Conservation (phyloP, 2,113 vertebrate species). For the Burhinus bistriatus region DNA sequence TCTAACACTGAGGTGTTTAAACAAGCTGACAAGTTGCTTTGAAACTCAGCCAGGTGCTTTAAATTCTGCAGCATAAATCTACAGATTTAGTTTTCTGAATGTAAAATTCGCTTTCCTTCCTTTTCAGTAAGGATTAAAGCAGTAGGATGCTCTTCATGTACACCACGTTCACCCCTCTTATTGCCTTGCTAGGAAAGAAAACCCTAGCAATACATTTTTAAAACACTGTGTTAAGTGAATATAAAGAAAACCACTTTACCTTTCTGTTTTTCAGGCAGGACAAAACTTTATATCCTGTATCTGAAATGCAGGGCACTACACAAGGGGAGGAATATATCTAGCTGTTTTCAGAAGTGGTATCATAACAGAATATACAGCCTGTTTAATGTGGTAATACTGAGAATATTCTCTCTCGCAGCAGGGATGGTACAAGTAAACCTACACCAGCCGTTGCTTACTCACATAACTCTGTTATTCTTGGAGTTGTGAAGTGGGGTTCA, state of each 20-base stretch:
- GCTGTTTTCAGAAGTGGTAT: background rate
- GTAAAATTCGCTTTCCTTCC: background rate
- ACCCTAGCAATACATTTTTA: background rate
- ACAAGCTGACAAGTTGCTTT: slow-evolving; percentile 31
- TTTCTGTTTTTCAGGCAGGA: background rate
- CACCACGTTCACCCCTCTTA: accelerated
- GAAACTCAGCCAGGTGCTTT: background rate
- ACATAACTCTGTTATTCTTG: background rate
- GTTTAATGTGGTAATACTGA: background rate
- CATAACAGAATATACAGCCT: background rate
- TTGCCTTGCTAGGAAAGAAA: background rate
- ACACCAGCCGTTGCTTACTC: background rate
- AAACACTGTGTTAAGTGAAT: background rate
- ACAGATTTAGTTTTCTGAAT: background rate
- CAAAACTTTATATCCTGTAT: background rate
- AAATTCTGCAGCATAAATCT: background rate
- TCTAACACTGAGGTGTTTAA: background rate
- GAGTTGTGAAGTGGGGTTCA: background rate
- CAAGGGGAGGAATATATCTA: background rate
- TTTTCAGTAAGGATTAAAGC: background rate
- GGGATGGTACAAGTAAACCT: background rate
- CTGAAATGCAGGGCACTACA: background rate
- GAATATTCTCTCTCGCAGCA: background rate
- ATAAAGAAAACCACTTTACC: background rate
- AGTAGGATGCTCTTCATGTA: background rate